Evolutionary conservation across 1,140 invertebrate species (phyloP).

Genomic region (Venustaconcha ellipsiformis): DNA sequence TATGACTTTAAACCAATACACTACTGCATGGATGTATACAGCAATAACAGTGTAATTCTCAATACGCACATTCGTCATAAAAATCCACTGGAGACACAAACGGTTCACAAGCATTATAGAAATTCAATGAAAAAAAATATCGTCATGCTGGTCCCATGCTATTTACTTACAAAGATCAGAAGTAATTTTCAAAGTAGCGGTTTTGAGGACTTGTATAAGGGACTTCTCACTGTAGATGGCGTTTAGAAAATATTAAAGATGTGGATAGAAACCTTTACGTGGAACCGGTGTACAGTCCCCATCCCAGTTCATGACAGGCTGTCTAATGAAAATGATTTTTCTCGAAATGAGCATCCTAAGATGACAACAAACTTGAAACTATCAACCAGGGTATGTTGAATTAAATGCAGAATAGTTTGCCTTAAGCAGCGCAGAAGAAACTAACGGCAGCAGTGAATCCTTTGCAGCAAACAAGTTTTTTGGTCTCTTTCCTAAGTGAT

Average conservation of each 20-base stretch:
- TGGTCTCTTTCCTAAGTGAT: no score
- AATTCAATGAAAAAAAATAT: conserved; percentile 8
- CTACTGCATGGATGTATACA: conserved; percentile 23
- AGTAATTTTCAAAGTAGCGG: background rate
- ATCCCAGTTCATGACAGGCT: no score
- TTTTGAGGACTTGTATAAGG: background rate
- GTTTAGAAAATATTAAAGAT: background rate
- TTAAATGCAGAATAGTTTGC: no score
- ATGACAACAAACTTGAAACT: no score
- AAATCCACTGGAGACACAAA: background rate
- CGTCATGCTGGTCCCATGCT: conserved; percentile 13
- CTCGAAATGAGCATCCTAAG: no score
- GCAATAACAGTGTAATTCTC: conserved; percentile 18
- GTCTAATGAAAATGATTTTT: no score
- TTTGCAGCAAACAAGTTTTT: no score
- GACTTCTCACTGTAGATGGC: background rate
- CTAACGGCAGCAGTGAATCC: no score
- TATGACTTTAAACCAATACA: conserved; percentile 24
- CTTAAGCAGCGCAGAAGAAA: no score
- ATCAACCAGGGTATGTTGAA: no score
- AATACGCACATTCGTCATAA: conserved; percentile 7
- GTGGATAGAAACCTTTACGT: background rate
- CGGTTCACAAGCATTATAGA: background rate
- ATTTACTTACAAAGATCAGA: conserved; percentile 10
- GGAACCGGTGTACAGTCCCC: background rate